Conservation (phyloP, 1,140 invertebrate species). For the Protaetia brevitarsis region DNA sequence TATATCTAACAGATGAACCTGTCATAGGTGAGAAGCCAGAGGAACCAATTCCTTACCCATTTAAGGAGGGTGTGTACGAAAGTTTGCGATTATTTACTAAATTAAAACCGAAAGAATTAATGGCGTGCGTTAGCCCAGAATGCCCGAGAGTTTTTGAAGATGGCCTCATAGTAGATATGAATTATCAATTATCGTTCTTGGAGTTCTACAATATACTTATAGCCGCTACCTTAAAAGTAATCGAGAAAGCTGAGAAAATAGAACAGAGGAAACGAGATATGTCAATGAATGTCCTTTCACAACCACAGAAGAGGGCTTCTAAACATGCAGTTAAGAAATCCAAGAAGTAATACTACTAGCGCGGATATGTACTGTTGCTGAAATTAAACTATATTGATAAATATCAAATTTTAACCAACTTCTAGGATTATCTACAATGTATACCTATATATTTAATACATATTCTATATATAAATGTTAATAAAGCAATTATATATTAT, state of each 20-base stretch:
- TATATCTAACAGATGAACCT: conserved; percentile 29
- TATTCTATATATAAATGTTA: too few species aligned
- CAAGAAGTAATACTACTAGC: too few species aligned
- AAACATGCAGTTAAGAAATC: too few species aligned
- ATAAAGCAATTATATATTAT: too few species aligned
- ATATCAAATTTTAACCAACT: too few species aligned
- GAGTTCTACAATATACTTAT: conserved; percentile 50
- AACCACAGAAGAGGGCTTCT: too few species aligned
- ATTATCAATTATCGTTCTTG: conserved; percentile 54
- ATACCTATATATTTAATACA: too few species aligned
- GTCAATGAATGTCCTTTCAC: too few species aligned
- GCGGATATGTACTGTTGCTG: too few species aligned
- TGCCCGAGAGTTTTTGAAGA: conserved; percentile 43
- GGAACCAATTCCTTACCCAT: background rate
- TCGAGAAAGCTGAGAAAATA: background rate
- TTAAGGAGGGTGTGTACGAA: background rate
- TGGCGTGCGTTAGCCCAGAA: conserved; percentile 38
- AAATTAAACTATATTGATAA: too few species aligned
- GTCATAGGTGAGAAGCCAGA: background rate
- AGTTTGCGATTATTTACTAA: background rate
- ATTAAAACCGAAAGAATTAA: conserved; percentile 32
- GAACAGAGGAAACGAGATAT: background rate
- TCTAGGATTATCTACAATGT: too few species aligned
- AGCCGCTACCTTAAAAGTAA: background rate
- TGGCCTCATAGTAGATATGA: conserved; percentile 47